A percentile compares a stretch with the other conserved stretches of the same genome.
Conservation (phyloP, 2,888 invertebrate species). For the Ferrisia virgata region DNA sequence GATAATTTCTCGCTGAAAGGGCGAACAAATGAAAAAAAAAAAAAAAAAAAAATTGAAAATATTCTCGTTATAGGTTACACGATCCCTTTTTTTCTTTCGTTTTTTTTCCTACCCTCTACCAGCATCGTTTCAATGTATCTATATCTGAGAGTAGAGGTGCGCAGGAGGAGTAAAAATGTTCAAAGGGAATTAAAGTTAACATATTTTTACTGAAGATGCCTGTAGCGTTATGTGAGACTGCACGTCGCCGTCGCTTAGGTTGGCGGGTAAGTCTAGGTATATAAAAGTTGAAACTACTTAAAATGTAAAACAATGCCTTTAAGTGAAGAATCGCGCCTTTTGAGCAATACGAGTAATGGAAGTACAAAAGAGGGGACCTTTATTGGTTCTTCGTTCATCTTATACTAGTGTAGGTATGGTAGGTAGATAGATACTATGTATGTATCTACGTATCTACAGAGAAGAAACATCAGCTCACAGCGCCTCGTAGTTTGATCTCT, state of each 20-base stretch:
- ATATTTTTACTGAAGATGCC: background rate
- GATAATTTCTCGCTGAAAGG: background rate
- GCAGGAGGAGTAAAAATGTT: background rate
- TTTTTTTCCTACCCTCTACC: background rate
- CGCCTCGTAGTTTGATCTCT: conserved; percentile 15
- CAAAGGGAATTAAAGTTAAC: conserved; percentile 33
- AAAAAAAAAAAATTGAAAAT: conserved; percentile 1
- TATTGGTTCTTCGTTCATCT: conserved; percentile 29
- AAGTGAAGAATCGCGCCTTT: conserved; percentile 41
- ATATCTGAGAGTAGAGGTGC: too few relatives aligned
- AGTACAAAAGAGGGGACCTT: conserved; percentile 38
- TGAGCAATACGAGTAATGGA: conserved; percentile 43
- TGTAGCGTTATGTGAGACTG: background rate
- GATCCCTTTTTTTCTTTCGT: background rate
- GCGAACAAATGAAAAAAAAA: too few relatives aligned
- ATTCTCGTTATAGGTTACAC: background rate
- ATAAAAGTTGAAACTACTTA: conserved; percentile 33
- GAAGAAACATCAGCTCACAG: too few relatives aligned
- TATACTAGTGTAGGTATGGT: background rate
- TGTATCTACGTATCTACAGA: too few relatives aligned
- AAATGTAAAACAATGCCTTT: conserved; percentile 45
- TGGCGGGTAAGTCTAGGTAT: too few relatives aligned
- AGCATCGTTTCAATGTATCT: background rate
- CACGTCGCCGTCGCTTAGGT: background rate
- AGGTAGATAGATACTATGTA: too few relatives aligned